Percentiles rank a stretch among this genome's conserved stretches.
These are phyloP conservation scores for Idaea biselata DNA, from an alignment of 2,888 invertebrate genomes.

Conservation along the genomic window DNA sequence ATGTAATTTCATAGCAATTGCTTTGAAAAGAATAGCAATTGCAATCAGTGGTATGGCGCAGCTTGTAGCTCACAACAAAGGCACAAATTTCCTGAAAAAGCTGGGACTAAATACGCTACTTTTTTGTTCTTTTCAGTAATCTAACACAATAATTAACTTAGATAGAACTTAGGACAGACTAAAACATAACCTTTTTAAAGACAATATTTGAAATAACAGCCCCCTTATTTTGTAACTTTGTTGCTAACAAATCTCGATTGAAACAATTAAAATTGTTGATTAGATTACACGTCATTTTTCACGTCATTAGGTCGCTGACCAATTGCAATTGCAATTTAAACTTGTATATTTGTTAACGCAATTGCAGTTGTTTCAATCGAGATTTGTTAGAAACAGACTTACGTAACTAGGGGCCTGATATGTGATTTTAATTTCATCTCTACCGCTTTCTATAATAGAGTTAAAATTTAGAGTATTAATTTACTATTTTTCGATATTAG, in stretches of 20 bases:
- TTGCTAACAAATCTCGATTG: too few species aligned
- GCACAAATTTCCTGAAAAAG: conserved; percentile 31
- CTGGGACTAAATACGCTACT: conserved; percentile 13
- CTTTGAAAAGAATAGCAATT: neutral
- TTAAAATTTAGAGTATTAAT: neutral
- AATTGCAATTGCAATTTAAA: too few species aligned
- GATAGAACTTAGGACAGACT: neutral
- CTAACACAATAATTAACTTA: neutral
- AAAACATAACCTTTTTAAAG: neutral
- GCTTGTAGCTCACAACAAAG: conserved; percentile 34
- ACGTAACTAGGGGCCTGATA: too few species aligned
- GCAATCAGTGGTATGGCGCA: neutral
- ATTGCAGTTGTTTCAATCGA: too few species aligned
- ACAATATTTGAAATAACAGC: neutral
- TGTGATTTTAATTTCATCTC: neutral
- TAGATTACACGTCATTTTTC: too few species aligned
- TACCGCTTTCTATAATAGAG: neutral
- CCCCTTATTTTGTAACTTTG: too few species aligned
- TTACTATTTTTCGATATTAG: neutral
- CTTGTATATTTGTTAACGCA: too few species aligned
- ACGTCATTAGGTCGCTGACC: too few species aligned
- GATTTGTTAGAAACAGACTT: too few species aligned
- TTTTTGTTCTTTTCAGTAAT: neutral
- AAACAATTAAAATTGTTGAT: too few species aligned
- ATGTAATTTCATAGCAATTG: neutral